Percentiles rank a stretch among this genome's conserved stretches.
phyloP scores from a whole-genome alignment of 2,888 invertebrate species.

The Synergus itoensis region DNA sequence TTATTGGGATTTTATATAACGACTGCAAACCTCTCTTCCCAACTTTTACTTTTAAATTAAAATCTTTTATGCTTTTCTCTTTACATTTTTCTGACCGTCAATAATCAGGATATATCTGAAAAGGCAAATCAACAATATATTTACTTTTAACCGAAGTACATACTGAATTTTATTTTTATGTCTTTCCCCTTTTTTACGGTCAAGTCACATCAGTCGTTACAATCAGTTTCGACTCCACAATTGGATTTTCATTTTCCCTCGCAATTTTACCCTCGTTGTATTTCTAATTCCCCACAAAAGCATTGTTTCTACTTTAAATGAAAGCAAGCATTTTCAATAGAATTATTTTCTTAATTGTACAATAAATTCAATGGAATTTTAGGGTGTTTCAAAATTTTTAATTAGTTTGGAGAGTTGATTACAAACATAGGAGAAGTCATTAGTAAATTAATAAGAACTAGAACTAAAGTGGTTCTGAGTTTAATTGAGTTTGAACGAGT shows the following conservation, averaged over 20 bases:
- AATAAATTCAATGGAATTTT: neutral
- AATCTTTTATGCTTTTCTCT: neutral
- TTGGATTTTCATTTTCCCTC: conserved; percentile 12
- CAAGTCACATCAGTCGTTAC: conserved; percentile 11
- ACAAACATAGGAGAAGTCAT: neutral
- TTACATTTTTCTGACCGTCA: neutral
- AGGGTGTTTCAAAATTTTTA: neutral
- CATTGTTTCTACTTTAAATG: neutral
- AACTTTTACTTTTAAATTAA: neutral
- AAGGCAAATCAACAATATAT: neutral
- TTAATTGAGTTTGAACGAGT: neutral
- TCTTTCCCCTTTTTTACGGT: conserved; percentile 1
- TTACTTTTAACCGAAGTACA: neutral
- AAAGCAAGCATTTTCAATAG: neutral
- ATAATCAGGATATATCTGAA: neutral
- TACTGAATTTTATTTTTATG: conserved; percentile 19
- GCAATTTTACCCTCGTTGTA: neutral
- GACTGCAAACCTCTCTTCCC: neutral
- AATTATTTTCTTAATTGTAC: neutral
- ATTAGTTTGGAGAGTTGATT: neutral
- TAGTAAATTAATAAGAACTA: neutral
- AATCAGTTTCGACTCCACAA: neutral
- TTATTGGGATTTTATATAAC: neutral
- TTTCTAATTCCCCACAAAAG: conserved; percentile 27
- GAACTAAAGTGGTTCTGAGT: neutral